These are phyloP conservation scores for Amphipyra berbera DNA, from an alignment of 2,888 invertebrate species.

Conservation along the genomic window DNA sequence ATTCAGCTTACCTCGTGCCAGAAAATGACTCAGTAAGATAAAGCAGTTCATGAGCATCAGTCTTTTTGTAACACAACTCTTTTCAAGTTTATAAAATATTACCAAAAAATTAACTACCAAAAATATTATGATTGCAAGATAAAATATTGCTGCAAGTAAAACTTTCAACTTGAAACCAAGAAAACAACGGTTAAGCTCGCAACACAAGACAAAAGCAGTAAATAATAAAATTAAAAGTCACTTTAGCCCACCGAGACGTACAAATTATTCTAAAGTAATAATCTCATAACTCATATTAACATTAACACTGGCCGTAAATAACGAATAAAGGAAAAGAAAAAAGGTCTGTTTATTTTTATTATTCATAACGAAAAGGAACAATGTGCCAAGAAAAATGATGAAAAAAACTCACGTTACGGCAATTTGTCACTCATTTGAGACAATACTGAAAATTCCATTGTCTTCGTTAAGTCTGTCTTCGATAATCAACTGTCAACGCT, in stretches of 20 bases:
- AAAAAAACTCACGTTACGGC: slow-evolving; percentile 65
- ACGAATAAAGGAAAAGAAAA: slow-evolving; percentile 65
- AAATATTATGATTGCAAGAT: slow-evolving; percentile 58
- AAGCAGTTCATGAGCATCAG: slow-evolving; percentile 24
- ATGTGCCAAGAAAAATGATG: slow-evolving; percentile 70
- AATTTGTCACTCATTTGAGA: slow-evolving; percentile 83
- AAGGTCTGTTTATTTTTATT: slow-evolving; percentile 63
- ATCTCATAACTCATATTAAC: slow-evolving; percentile 77
- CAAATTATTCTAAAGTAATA: slow-evolving; percentile 79
- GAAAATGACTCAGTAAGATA: slow-evolving; percentile 19
- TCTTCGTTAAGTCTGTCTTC: slow-evolving; percentile 72
- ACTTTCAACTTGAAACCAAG: slow-evolving; percentile 62
- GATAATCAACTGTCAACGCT: slow-evolving; percentile 83
- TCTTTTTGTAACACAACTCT: slow-evolving; percentile 21
- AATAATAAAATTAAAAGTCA: slow-evolving; percentile 79
- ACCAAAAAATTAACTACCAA: slow-evolving; percentile 45
- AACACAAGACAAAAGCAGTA: slow-evolving; percentile 79
- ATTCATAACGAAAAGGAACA: slow-evolving; percentile 65
- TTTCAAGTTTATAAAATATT: slow-evolving; percentile 39
- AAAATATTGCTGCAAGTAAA: slow-evolving; percentile 56
- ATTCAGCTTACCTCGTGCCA: not conserved
- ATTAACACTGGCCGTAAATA: slow-evolving; percentile 74
- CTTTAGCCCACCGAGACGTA: slow-evolving; percentile 72
- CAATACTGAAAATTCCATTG: slow-evolving; percentile 76
- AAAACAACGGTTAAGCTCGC: slow-evolving; percentile 58